Evolutionary conservation across 1,140 invertebrate species (phyloP), one percentile per base, ranked within the genome.

Genomic region (Tetramorium simillimum): DNA sequence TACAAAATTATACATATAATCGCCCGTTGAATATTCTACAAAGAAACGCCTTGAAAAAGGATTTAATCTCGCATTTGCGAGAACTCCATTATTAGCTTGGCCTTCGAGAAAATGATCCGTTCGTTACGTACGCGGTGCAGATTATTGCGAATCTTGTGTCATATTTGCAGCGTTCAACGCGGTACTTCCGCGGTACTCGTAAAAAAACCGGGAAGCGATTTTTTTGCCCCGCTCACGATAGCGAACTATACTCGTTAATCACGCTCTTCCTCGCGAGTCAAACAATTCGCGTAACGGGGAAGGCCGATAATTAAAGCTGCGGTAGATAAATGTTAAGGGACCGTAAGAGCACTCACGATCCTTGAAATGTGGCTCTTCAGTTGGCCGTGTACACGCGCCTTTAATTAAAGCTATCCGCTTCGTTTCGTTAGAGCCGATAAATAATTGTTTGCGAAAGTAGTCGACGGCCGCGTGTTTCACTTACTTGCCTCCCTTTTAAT

Each of bases 341-440:
- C 51, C 37, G 63, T 53, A 72, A 58, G 21, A 46, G 33, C 49
- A 43, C 33, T 82, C 12, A 14, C 51, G 37, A 24, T 40, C 1
- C 16, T 60, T 37, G 80, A 82, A 72, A 73, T 60, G 78, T 43
- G 21, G 33, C 33, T 37, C 46, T 70, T 18, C 77, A 28, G 56
- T 12, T 10, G 40, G 7, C 49, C 43, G 21, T 82, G 37, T 60
- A 75, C 67, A 86, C 62, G 76, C 53, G 86, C 63, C 75, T 90
- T 90, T 90, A 90, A 89, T 90, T 86, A 90, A 90, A 88, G 46
- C 53, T 70, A 81, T 53, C 33, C 63, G 3, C 60, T 51, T 63
- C 49, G 67, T 73, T 53, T 70, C 49, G 12, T 56, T 33, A 12
- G 24, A n/a, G 24, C 16, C 40, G 80, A 75, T 84, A 84, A 75